Evolutionary conservation across 2,797 vertebrate genomes (phyloP).

Genomic region (Tachyglossus aculeatus): DNA sequence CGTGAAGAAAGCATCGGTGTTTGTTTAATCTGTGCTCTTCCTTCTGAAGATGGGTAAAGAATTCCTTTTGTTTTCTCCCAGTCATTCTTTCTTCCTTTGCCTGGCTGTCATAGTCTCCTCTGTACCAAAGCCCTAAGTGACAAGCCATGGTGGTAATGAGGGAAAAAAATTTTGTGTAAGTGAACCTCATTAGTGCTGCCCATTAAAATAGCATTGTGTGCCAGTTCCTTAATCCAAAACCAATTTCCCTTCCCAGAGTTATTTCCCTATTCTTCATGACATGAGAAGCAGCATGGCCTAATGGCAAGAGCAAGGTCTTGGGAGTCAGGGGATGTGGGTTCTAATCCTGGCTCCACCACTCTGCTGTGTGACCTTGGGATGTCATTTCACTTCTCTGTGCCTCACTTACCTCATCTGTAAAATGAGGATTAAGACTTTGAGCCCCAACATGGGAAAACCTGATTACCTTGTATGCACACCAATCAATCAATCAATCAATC

Average conservation of each 20-base stretch:
- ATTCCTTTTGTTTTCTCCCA: constrained; percentile 44
- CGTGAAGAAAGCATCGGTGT: fast-evolving
- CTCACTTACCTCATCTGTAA: no score
- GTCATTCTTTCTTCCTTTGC: constrained; percentile 39
- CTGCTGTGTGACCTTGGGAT: no score
- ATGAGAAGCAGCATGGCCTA: no score
- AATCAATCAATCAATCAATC: no score
- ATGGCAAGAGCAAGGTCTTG: no score
- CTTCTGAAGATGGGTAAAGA: constrained; percentile 37
- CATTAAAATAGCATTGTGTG: constrained; percentile 55
- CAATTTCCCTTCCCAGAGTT: constrained; percentile 36
- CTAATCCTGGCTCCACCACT: no score
- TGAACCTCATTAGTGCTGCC: constrained; percentile 65
- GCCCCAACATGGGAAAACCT: no score
- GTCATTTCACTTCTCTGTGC: no score
- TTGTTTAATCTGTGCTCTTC: neutral
- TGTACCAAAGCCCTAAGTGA: constrained; percentile 52
- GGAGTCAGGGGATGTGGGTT: no score
- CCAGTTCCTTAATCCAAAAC: constrained; percentile 69
- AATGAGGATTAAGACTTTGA: no score
- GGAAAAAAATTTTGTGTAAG: constrained; percentile 52
- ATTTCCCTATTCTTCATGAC: constrained; percentile 32
- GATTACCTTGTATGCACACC: no score
- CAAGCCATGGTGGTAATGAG: constrained; percentile 64
- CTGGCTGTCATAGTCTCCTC: constrained; percentile 28